Conservation (phyloP, 2,888 invertebrate species). For the Chloroclystis v-ata region DNA sequence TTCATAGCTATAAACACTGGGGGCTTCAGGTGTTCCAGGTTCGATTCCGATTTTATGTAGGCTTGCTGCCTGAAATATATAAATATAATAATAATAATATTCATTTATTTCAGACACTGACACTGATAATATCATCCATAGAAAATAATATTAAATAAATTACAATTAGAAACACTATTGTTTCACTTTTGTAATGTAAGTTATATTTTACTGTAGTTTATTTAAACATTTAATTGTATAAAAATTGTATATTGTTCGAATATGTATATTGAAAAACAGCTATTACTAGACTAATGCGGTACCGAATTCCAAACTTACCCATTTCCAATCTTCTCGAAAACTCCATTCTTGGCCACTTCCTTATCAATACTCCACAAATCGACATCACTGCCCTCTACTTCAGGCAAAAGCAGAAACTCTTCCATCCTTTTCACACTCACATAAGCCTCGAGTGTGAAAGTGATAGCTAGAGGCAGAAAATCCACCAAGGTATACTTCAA, state of each 20-base stretch:
- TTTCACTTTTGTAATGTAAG: too few relatives aligned
- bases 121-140: too few relatives aligned
- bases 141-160: too few relatives aligned
- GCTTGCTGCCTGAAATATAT: conserved; percentile 53
- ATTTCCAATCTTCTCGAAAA: conserved; percentile 69
- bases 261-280: too few relatives aligned
- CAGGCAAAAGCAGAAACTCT: conserved; percentile 77
- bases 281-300: too few relatives aligned
- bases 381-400: conserved; percentile 55
- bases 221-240: too few relatives aligned
- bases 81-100: too few relatives aligned
- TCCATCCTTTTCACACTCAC: conserved; percentile 86
- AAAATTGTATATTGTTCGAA: too few relatives aligned
- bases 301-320: conserved; percentile 53
- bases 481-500: conserved; percentile 87
- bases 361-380: conserved; percentile 54
- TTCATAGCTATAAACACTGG: conserved; percentile 52
- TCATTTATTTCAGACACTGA: too few relatives aligned
- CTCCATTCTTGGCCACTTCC: conserved; percentile 40
- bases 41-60: conserved; percentile 62
- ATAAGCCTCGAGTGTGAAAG: conserved; percentile 85
- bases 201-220: too few relatives aligned
- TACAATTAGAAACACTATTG: too few relatives aligned
- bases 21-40: conserved; percentile 52
- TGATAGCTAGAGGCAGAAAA: conserved; percentile 88